Percentiles rank a stretch among this genome's conserved stretches.
Conservation (phyloP, 2,888 invertebrate genomes). For the Itoplectis maculator region DNA sequence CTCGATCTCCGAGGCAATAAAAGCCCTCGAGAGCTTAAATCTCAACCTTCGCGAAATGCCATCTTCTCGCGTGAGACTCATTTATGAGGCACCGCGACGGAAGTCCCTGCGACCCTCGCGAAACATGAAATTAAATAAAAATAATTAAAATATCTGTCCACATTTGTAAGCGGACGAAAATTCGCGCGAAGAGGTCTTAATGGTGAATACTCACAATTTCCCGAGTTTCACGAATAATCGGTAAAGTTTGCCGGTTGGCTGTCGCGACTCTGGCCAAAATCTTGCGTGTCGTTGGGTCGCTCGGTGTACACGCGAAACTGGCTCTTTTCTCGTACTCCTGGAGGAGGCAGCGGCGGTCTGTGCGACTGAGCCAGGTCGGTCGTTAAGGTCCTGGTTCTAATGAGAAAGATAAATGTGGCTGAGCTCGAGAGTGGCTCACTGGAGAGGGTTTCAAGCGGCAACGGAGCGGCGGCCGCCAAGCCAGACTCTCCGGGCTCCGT, state of each 20-base stretch:
- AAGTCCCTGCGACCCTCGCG: neutral
- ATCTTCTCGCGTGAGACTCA: neutral
- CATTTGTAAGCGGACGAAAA: too few relatives aligned
- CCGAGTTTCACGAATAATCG: too few relatives aligned
- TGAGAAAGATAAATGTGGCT: conserved; percentile 52
- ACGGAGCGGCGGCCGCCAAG: neutral
- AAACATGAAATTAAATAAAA: neutral
- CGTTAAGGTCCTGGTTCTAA: conserved; percentile 39
- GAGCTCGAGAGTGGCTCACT: conserved; percentile 32
- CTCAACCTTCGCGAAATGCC: neutral
- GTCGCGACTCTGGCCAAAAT: neutral
- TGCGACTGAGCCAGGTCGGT: conserved; percentile 2
- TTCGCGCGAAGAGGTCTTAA: too few relatives aligned
- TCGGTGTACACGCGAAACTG: neutral
- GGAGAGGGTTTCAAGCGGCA: conserved; percentile 30
- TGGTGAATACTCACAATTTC: too few relatives aligned
- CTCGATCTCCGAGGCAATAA: conserved; percentile 4
- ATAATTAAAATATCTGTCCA: too few relatives aligned
- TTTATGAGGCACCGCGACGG: neutral
- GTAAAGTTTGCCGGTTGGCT: neutral
- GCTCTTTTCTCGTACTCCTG: conserved; percentile 27
- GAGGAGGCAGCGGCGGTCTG: conserved; percentile 14
- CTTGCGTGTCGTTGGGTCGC: neutral
- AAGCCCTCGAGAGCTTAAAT: neutral
- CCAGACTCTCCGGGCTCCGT: neutral